phyloP scores from a whole-genome alignment of 2,888 invertebrate species.

The Tenodera sinensis region DNA sequence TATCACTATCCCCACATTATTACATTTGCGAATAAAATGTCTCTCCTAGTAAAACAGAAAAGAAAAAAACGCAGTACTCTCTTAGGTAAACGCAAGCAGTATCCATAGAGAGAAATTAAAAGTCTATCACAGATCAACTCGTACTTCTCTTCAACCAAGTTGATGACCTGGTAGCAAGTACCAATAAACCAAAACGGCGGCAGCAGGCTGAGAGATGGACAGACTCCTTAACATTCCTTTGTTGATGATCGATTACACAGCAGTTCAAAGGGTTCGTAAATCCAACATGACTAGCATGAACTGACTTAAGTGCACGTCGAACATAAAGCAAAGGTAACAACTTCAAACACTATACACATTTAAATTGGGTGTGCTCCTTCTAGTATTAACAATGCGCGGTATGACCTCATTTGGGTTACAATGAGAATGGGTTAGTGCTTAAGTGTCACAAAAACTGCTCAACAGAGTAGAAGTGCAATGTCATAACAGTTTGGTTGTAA shows the following conservation, averaged over 20 bases:
- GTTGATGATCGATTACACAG: background rate
- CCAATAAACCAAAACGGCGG: background rate
- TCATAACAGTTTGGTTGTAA: background rate
- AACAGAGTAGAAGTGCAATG: background rate
- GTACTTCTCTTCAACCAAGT: background rate
- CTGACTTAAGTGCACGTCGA: background rate
- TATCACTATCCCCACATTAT: background rate
- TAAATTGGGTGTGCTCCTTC: background rate
- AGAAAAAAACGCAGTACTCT: background rate
- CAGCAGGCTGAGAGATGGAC: background rate
- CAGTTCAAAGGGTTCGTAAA: background rate
- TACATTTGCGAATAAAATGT: background rate
- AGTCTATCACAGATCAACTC: slow-evolving; percentile 11
- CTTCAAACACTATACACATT: background rate
- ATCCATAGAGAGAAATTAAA: background rate
- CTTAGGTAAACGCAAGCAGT: background rate
- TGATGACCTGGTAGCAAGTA: background rate
- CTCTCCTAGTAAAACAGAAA: background rate
- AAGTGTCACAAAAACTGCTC: background rate
- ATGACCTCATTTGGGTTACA: background rate
- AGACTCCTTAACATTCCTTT: background rate
- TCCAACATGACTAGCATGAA: background rate
- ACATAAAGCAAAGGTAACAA: background rate
- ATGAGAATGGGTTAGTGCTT: background rate
- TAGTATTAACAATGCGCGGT: background rate